Percentiles rank a stretch among this genome's conserved stretches.
Conservation (phyloP, 2,113 vertebrate genomes). For the Orycteropus afer region DNA sequence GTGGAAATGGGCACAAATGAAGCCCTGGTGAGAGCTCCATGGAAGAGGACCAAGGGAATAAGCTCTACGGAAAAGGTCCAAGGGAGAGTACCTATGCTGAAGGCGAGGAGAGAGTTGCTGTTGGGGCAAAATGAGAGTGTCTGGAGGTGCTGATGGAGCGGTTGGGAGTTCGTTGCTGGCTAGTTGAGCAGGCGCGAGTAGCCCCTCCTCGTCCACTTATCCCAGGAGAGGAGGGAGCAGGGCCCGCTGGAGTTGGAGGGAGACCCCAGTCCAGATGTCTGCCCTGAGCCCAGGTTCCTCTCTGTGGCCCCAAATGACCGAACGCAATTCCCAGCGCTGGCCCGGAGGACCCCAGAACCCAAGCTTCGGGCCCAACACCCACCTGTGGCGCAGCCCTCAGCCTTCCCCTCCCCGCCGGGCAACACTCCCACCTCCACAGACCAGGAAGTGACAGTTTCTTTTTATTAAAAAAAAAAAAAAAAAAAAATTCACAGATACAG, state of each 20-base stretch:
- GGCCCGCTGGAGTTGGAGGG: neutral
- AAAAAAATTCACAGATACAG: slow-evolving; percentile 84
- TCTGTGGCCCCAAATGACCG: neutral
- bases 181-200: too few species aligned
- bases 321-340: neutral
- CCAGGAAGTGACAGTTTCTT: slow-evolving; percentile 38
- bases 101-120: neutral
- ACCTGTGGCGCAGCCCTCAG: neutral
- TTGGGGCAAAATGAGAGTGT: neutral
- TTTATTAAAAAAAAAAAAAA: slow-evolving; percentile 86
- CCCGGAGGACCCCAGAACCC: accelerated
- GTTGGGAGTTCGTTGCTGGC: neutral
- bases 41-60: neutral
- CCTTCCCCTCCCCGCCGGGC: neutral
- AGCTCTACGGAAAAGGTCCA: neutral
- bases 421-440: slow-evolving; percentile 12
- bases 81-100: neutral
- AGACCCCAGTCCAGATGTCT: neutral
- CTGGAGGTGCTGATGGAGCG: neutral
- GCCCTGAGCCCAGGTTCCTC: neutral
- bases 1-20: neutral
- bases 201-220: too few species aligned
- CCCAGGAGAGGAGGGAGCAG: neutral
- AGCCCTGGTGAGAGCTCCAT: neutral
- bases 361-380: accelerated